These are phyloP conservation scores for Hydraecia micacea DNA, from an alignment of 2,888 invertebrate species.

Conservation along the genomic window DNA sequence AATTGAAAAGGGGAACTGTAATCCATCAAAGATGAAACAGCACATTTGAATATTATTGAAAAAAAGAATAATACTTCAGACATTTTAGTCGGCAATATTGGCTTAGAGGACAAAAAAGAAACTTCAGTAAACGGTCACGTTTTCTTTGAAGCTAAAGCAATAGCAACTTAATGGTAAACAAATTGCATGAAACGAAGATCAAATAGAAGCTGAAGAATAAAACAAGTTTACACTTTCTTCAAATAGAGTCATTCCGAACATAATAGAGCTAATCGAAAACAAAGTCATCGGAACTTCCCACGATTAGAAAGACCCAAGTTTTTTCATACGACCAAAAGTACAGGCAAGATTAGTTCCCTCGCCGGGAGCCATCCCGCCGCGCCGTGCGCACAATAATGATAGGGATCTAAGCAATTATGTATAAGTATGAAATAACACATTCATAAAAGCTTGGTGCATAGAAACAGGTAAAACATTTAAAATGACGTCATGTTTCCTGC, in stretches of 20 bases:
- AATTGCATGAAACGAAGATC: constrained; percentile 53
- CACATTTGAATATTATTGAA: constrained; percentile 17
- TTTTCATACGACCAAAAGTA: constrained; percentile 76
- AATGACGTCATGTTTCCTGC: constrained; percentile 74
- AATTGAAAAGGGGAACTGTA: constrained; percentile 20
- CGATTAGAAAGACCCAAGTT: constrained; percentile 73
- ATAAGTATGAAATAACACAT: constrained; percentile 79
- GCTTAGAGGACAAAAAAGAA: constrained; percentile 41
- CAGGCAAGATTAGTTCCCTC: constrained; percentile 73
- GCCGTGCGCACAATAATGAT: constrained; percentile 83
- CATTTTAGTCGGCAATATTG: constrained; percentile 11
- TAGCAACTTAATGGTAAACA: constrained; percentile 49
- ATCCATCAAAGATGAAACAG: constrained; percentile 4
- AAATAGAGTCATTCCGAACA: constrained; percentile 79
- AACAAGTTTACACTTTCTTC: constrained; percentile 57
- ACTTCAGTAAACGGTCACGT: constrained; percentile 49
- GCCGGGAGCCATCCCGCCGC: constrained; percentile 84
- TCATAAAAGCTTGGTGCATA: constrained; percentile 75
- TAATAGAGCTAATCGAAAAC: constrained; percentile 76
- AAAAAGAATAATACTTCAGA: background rate
- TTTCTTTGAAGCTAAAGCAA: constrained; percentile 37
- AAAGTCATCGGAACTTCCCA: constrained; percentile 78
- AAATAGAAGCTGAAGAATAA: constrained; percentile 52
- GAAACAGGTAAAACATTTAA: constrained; percentile 75
- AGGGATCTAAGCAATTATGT: constrained; percentile 85